Percentiles rank a stretch among this genome's conserved stretches.
phyloP scores from a whole-genome alignment of 1,140 invertebrate genomes.

The Ephestia elutella region DNA sequence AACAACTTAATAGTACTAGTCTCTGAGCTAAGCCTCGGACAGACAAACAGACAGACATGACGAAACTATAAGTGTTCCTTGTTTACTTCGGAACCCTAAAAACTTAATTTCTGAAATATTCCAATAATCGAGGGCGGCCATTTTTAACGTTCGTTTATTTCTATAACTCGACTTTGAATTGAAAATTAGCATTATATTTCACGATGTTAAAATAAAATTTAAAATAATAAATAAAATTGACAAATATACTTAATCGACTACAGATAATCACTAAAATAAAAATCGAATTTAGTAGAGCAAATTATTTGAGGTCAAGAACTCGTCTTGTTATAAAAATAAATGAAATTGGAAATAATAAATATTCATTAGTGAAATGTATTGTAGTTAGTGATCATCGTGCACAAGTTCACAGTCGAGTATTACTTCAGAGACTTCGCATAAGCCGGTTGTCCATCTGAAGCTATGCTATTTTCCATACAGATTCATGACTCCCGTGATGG shows the following conservation, averaged over 20 bases:
- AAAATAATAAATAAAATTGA: neutral
- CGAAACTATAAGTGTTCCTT: too few species aligned
- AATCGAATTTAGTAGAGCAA: neutral
- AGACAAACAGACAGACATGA: too few species aligned
- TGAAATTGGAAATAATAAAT: neutral
- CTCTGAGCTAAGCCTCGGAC: too few species aligned
- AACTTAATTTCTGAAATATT: neutral
- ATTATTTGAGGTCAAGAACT: neutral
- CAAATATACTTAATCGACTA: neutral
- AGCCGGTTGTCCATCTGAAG: neutral
- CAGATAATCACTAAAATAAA: neutral
- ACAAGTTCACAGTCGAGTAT: neutral
- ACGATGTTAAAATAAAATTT: neutral
- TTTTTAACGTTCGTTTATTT: neutral
- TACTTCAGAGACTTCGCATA: neutral
- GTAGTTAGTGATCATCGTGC: neutral
- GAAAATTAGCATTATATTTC: neutral
- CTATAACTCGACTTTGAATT: conserved; percentile 3
- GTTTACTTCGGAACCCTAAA: too few species aligned
- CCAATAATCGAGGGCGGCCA: neutral
- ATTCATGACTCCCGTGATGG: too few species aligned
- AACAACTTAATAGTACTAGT: too few species aligned
- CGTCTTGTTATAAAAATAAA: neutral
- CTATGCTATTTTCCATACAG: neutral
- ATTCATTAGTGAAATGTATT: neutral